Base-by-base conservation (phyloP, 2,113 vertebrate genomes). In the Nothobranchius kuhntae region DNA sequence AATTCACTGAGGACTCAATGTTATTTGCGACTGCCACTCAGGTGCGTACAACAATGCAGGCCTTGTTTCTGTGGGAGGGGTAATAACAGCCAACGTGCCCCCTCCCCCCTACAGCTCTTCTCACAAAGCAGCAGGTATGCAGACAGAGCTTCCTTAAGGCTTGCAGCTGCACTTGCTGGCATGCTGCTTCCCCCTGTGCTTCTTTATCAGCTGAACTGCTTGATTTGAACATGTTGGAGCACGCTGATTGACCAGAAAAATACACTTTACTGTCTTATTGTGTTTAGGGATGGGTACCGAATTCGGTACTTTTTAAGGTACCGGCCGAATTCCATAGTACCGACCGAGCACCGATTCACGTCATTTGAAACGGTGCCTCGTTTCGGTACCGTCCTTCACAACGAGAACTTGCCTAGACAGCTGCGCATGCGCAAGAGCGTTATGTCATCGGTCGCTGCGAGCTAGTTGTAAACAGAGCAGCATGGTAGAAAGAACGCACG, bases 21-120 rank as follows among this genome's bases (percentile, higher is more conserved):
- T 87, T 81, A 59, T 86, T 68, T 90, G 62, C 77, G 75, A 89
- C 80, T 89, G 83, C 92, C 90, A 87, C 88, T 87, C 88, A 99
- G 98, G 98, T 96, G 96, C 95, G 78, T 98, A 96, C 85, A 98
- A 98, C 93, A 98, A 95, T 84, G 95, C 95, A 80, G 95, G 95
- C 81, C 93, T 98, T 91, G 95, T 97, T 87, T 95, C 96, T 58
- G 70, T 96, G 87, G 94, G 95, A 86, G 96, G 92, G 93, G 94
- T 96, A 85, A 93, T 97, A 89, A 94, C 95, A 83, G 89, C 96
- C 79, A 94, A 86, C 66, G 91, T 96, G 81, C 86, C 95, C 79
- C 95, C 95, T 89, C 95, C 94, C 48, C 89, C 95, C 13, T 98
- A 96, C 89, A 88, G 87, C 86, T 84, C 95, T 71, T 92, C 93